A percentile compares a stretch with the other conserved stretches of the same genome.
phyloP scores from a whole-genome alignment of 1,140 invertebrate species.

The Lysiphlebus fabarum region DNA sequence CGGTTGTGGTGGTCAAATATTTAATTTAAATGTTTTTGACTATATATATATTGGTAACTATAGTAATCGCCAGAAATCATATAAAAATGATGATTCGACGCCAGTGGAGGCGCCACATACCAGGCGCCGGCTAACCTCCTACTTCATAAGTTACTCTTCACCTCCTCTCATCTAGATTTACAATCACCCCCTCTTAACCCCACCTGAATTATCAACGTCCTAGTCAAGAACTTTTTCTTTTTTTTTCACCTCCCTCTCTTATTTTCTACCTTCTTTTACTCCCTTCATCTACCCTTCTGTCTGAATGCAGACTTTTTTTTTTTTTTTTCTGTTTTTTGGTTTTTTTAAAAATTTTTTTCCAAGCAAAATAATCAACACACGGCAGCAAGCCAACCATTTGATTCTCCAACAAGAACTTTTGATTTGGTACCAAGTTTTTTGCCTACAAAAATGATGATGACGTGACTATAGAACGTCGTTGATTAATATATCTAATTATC shows the following conservation, averaged over 20 bases:
- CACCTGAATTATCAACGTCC: too few relatives aligned
- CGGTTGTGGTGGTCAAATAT: too few relatives aligned
- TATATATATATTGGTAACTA: slow-evolving; percentile 5
- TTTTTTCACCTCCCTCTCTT: neutral
- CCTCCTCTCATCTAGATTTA: slow-evolving; percentile 9
- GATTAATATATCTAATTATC: too few relatives aligned
- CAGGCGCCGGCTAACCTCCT: slow-evolving; percentile 47
- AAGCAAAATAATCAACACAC: slow-evolving; percentile 1
- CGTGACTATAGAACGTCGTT: too few relatives aligned
- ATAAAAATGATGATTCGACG: slow-evolving; percentile 48
- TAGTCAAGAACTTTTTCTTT: neutral
- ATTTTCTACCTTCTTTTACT: neutral
- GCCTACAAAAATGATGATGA: too few relatives aligned
- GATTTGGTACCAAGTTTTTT: too few relatives aligned
- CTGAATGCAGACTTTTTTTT: slow-evolving; percentile 2
- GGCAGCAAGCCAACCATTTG: neutral
- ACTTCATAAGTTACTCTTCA: slow-evolving; percentile 19
- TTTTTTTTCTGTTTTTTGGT: neutral
- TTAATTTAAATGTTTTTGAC: too few relatives aligned
- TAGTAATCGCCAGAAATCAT: slow-evolving; percentile 31
- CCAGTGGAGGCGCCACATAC: slow-evolving; percentile 52
- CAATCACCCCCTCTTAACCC: too few relatives aligned
- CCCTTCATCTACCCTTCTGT: neutral
- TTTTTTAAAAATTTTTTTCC: too few relatives aligned
- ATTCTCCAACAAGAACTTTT: too few relatives aligned